phyloP scores from a whole-genome alignment of 2,113 vertebrate genomes.

The Nerophis ophidion region DNA sequence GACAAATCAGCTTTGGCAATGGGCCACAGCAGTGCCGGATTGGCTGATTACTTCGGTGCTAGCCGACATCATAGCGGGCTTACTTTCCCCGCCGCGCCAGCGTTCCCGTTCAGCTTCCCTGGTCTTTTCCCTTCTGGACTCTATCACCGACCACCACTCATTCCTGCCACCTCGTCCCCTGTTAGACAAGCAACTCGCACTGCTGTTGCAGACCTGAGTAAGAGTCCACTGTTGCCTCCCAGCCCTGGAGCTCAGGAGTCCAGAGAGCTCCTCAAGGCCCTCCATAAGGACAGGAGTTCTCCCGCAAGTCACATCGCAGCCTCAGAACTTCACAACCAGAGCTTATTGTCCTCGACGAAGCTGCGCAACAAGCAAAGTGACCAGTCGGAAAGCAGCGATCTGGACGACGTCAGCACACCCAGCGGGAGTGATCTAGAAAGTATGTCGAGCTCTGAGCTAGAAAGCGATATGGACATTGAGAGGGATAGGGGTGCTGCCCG shows the following conservation, averaged over 20 bases:
- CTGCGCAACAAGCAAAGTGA: slow-evolving; percentile 86
- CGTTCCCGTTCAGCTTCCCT: slow-evolving; percentile 97
- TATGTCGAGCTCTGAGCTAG: slow-evolving; percentile 94
- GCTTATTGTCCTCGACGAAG: slow-evolving; percentile 74
- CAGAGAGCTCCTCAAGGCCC: slow-evolving; percentile 89
- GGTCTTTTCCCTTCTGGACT: slow-evolving; percentile 97
- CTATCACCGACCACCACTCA: slow-evolving; percentile 93
- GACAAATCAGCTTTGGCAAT: slow-evolving; percentile 93
- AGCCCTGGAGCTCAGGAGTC: slow-evolving; percentile 85
- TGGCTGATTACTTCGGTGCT: slow-evolving; percentile 97
- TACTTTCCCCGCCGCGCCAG: slow-evolving; percentile 92
- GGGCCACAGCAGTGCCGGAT: slow-evolving; percentile 87
- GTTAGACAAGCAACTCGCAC: slow-evolving; percentile 78
- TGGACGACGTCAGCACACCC: slow-evolving; percentile 98
- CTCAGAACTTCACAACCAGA: slow-evolving; percentile 74
- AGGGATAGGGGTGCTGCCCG: slow-evolving; percentile 89
- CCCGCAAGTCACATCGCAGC: slow-evolving; percentile 75
- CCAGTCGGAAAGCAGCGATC: slow-evolving; percentile 97
- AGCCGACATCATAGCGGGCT: slow-evolving; percentile 93
- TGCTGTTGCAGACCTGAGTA: slow-evolving; percentile 78
- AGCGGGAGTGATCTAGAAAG: slow-evolving; percentile 98
- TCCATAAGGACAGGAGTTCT: slow-evolving; percentile 78
- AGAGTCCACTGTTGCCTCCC: slow-evolving; percentile 86
- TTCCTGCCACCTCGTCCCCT: slow-evolving; percentile 82
- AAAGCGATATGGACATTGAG: slow-evolving; percentile 98